Percentiles rank a stretch among this genome's conserved stretches.
Conservation (phyloP, 2,797 vertebrate species). For the Cyclopterus lumpus region DNA sequence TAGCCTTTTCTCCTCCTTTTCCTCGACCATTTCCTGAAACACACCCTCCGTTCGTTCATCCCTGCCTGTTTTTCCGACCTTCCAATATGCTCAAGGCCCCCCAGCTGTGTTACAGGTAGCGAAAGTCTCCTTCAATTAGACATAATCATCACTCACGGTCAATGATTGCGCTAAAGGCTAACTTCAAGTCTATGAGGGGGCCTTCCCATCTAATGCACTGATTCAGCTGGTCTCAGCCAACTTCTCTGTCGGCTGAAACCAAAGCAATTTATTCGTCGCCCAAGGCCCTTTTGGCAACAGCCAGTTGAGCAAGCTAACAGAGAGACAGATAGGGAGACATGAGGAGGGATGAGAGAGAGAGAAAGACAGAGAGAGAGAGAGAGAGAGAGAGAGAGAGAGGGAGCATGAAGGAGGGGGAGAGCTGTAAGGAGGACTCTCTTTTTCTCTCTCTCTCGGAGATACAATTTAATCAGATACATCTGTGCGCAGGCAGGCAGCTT, state of each 20-base stretch:
- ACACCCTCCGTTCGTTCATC: slow-evolving; percentile 53
- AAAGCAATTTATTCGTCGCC: slow-evolving; percentile 99
- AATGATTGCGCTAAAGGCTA: slow-evolving; percentile 98
- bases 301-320: slow-evolving; percentile 86
- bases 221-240: slow-evolving; percentile 99
- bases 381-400: slow-evolving; percentile 25
- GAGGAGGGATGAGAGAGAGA: slow-evolving; percentile 39
- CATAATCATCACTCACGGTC: slow-evolving; percentile 99
- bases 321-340: slow-evolving; percentile 78
- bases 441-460: slow-evolving; percentile 85
- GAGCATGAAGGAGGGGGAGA: slow-evolving; percentile 49
- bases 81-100: slow-evolving; percentile 85
- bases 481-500: slow-evolving; percentile 92
- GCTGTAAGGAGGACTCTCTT: slow-evolving; percentile 81
- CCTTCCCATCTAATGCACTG: slow-evolving; percentile 97
- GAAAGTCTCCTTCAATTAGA: slow-evolving; percentile 99
- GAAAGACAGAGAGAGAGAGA: slow-evolving; percentile 30
- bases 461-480: slow-evolving; percentile 99
- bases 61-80: slow-evolving; percentile 66
- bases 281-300: slow-evolving; percentile 97
- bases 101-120: slow-evolving; percentile 97
- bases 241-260: slow-evolving; percentile 98
- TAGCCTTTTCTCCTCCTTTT: slow-evolving; percentile 41
- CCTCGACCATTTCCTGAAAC: slow-evolving; percentile 46
- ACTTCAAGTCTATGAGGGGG: slow-evolving; percentile 96